A percentile compares a stretch with the other conserved stretches of the same genome.
Conservation (phyloP, 1,140 invertebrate genomes). For the Drosophila grimshawi region DNA sequence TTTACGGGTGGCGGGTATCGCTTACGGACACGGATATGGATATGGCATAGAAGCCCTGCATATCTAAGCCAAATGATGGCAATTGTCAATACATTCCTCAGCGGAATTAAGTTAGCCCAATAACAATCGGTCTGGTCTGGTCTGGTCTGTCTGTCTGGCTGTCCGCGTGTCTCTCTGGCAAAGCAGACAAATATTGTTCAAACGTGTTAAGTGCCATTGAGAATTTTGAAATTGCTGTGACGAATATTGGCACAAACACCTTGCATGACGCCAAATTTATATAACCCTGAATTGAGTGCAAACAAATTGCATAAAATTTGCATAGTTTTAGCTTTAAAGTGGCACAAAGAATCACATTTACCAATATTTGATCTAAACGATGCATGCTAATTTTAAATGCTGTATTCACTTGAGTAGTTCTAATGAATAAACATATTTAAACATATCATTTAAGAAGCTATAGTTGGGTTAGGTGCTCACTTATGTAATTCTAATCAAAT, state of each 20-base stretch:
- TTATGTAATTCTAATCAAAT: too few species aligned
- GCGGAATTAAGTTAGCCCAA: conserved; percentile 24
- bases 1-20: conserved; percentile 1
- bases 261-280: not conserved
- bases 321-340: too few species aligned
- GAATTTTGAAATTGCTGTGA: not conserved
- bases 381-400: too few species aligned
- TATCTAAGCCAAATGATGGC: conserved; percentile 60
- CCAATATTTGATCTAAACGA: too few species aligned
- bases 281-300: not conserved
- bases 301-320: not conserved
- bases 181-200: conserved; percentile 12
- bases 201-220: conserved; percentile 45
- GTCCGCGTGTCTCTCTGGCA: too few species aligned
- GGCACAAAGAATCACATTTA: too few species aligned
- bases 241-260: not conserved
- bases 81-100: conserved; percentile 48
- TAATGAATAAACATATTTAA: too few species aligned
- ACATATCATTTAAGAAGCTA: too few species aligned
- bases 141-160: not conserved
- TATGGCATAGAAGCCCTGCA: not conserved
- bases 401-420: too few species aligned
- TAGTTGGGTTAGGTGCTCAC: too few species aligned
- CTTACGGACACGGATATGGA: conserved; percentile 2
- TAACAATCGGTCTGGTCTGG: not conserved